Evolutionary conservation across 1,140 invertebrate genomes (phyloP).

Genomic region (Colletes latitarsis): DNA sequence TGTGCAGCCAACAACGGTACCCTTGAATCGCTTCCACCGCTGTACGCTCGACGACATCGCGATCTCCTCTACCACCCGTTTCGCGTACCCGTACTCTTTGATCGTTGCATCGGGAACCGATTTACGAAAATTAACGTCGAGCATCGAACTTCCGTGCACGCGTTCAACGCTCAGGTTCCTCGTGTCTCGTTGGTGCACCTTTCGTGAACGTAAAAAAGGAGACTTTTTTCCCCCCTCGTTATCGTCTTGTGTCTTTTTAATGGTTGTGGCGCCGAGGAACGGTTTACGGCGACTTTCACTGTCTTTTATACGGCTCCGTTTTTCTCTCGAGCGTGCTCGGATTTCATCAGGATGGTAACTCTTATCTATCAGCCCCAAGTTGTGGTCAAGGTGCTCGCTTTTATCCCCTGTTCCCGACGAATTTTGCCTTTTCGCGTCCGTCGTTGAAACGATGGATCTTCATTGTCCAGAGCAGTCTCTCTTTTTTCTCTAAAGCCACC

Average conservation of each 20-base stretch:
- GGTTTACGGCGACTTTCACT: neutral
- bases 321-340: neutral
- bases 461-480: neutral
- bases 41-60: neutral
- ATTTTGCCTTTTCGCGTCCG: neutral
- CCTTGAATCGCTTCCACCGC: constrained; percentile 2
- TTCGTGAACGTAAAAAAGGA: neutral
- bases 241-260: neutral
- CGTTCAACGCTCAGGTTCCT: constrained; percentile 10
- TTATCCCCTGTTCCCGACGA: neutral
- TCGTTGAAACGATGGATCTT: neutral
- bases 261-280: neutral
- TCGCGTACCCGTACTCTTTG: neutral
- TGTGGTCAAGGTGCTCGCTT: too few relatives aligned
- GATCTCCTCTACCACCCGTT: neutral
- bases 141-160: neutral
- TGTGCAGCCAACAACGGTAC: constrained; percentile 10
- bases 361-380: neutral
- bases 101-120: neutral
- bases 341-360: constrained; percentile 1
- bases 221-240: neutral
- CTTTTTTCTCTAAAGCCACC: neutral
- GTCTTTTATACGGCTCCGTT: neutral
- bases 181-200: neutral
- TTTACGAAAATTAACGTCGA: neutral